A percentile compares a stretch with the other conserved stretches of the same genome.
Conservation (phyloP, 2,797 vertebrate genomes). For the Acanthiza pusilla region DNA sequence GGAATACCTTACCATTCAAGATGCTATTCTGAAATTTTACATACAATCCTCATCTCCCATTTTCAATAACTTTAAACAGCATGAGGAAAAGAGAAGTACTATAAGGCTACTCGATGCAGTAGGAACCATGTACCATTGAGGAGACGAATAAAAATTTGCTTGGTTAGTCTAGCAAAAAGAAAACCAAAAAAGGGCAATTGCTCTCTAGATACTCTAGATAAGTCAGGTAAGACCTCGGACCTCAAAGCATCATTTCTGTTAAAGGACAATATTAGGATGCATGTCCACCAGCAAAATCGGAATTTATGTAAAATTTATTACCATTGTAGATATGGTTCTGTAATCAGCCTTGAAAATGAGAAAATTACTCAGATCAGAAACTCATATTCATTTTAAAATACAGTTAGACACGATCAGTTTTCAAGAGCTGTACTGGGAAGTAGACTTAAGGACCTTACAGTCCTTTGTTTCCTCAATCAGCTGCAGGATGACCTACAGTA, state of each 20-base stretch:
- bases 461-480: neutral
- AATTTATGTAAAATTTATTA: neutral
- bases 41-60: neutral
- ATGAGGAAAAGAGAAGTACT: neutral
- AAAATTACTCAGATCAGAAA: neutral
- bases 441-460: neutral
- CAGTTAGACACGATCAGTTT: neutral
- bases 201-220: neutral
- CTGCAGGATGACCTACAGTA: neutral
- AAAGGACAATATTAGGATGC: neutral
- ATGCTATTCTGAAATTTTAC: neutral
- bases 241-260: neutral
- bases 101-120: neutral
- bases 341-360: neutral
- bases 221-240: neutral
- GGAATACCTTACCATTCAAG: neutral
- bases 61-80: neutral
- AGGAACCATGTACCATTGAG: neutral
- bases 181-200: neutral
- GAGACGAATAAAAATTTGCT: neutral
- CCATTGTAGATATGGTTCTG: neutral
- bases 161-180: neutral
- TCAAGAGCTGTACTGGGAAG: neutral
- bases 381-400: neutral
- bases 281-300: neutral